Evolutionary conservation across 2,113 vertebrate species (phyloP), one percentile per base, ranked within the genome.

Genomic region (Sisor rabdophorus): DNA sequence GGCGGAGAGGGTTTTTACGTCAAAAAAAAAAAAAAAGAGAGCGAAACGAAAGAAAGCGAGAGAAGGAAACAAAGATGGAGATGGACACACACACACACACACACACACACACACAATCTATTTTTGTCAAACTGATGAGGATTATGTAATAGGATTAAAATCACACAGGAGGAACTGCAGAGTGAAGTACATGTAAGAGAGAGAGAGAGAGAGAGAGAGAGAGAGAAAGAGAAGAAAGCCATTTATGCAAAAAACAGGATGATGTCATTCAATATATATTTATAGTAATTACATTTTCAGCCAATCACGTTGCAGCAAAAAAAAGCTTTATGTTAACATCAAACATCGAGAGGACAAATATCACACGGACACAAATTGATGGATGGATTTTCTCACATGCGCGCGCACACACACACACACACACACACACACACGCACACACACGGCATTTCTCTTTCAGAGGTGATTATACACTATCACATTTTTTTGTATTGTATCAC

Each of bases 141-240:
- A 77, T 90, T 87, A 87, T 55, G 79, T 78, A 89, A 89, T 19
- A 56, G 75, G 75, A 72, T 48, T 52, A 68, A 83, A 53, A 60
- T 11, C 64, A 75, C 0, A 17, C 28, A 44, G 64, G 40, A 69
- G 54, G 28, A 47, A 48, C 64, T 55, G 68, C 70, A 52, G 54
- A 75, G 71, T 36, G 28, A 19, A 40, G 72, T 48, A 36, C 32
- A 36, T n/a, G 47, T 15, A n/a, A 32, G 60, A 52, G 11, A 32
- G 15, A 54, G 13, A 28, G 54, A 24, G 10, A 11, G 36, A 64
- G 11, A 67, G 50, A 22, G 30, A 55, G 32, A 15, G 32, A 32
- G 28, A 32, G 68, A n/a, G 44, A 48, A 2, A 48, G 40, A 48
- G 64, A 64, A 52, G 52, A 55, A 28, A 11, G 26, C 30, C 17